These are phyloP conservation scores for Melanchra persicariae DNA, from an alignment of 2,888 invertebrate genomes.

Conservation along the genomic window DNA sequence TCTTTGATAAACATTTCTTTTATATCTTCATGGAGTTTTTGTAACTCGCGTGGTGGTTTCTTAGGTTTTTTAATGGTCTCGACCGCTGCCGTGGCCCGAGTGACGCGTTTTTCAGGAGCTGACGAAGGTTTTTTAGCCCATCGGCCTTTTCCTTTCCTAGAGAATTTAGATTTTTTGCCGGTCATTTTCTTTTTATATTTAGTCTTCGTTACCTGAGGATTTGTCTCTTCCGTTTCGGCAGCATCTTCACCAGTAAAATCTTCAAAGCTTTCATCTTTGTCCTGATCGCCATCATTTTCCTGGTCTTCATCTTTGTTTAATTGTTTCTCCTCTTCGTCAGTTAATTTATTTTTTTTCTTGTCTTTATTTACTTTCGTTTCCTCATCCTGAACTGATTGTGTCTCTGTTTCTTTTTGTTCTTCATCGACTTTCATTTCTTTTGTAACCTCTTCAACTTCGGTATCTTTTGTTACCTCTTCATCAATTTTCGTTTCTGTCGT, in stretches of 20 bases:
- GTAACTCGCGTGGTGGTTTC: conserved; percentile 88
- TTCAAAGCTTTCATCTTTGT: conserved; percentile 38
- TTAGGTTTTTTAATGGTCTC: conserved; percentile 66
- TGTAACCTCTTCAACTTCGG: neutral
- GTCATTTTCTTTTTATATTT: conserved; percentile 55
- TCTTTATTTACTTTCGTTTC: conserved; percentile 9
- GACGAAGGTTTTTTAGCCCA: conserved; percentile 45
- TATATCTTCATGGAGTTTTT: conserved; percentile 92
- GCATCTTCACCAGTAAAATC: conserved; percentile 34
- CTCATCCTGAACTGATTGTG: neutral
- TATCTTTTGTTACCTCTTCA: neutral
- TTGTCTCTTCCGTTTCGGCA: conserved; percentile 24
- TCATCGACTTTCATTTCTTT: neutral
- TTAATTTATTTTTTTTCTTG: conserved; percentile 11
- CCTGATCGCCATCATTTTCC: conserved; percentile 32
- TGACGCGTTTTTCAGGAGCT: conserved; percentile 65
- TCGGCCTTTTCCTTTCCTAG: conserved; percentile 64
- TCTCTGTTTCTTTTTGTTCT: conserved; percentile 18
- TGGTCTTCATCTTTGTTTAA: conserved; percentile 17
- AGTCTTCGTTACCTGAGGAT: conserved; percentile 16
- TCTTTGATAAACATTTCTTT: conserved; percentile 93
- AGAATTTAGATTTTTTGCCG: conserved; percentile 43
- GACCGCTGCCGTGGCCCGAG: conserved; percentile 67
- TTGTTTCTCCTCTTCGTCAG: neutral
- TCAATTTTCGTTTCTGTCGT: neutral